Conservation (phyloP, 2,888 invertebrate species). For the Steinernema hermaphroditum region DNA sequence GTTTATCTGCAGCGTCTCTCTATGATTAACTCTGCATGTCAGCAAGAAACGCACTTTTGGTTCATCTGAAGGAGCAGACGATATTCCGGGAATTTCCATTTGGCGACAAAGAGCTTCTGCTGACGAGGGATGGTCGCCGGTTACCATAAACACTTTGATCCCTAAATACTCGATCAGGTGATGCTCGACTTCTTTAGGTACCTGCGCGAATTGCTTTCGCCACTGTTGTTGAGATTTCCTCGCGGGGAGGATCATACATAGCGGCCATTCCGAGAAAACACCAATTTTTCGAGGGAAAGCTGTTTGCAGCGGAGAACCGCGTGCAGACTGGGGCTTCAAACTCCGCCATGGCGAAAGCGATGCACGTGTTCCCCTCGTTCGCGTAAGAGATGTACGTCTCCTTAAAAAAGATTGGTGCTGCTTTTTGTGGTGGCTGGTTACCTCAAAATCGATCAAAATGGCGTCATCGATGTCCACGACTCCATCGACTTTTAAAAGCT, state of each 20-base stretch:
- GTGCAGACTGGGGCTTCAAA: slow-evolving; percentile 37
- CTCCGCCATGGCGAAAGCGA: slow-evolving; percentile 47
- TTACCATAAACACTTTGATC: slow-evolving; percentile 42
- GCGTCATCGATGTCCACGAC: slow-evolving; percentile 29
- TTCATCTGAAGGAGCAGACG: neutral
- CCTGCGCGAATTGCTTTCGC: slow-evolving; percentile 35
- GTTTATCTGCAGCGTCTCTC: neutral
- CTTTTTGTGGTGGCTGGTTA: neutral
- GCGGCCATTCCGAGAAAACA: slow-evolving; percentile 45
- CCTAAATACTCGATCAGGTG: neutral
- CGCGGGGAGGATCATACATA: slow-evolving; percentile 40
- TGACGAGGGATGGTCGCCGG: slow-evolving; percentile 45
- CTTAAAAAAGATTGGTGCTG: slow-evolving; percentile 34
- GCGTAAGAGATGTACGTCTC: slow-evolving; percentile 41
- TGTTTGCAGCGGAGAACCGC: slow-evolving; percentile 14
- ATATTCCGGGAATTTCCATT: slow-evolving; percentile 34
- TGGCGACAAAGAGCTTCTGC: slow-evolving; percentile 45
- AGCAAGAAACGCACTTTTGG: neutral
- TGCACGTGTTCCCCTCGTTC: slow-evolving; percentile 43
- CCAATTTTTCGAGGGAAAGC: slow-evolving; percentile 43
- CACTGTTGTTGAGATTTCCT: slow-evolving; percentile 34
- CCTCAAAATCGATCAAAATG: slow-evolving; percentile 33
- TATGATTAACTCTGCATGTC: neutral
- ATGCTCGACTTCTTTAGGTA: neutral
- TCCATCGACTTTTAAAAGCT: slow-evolving; percentile 34